Evolutionary conservation across 1,140 invertebrate genomes (phyloP).

Genomic region (Mactra quadrangularis): DNA sequence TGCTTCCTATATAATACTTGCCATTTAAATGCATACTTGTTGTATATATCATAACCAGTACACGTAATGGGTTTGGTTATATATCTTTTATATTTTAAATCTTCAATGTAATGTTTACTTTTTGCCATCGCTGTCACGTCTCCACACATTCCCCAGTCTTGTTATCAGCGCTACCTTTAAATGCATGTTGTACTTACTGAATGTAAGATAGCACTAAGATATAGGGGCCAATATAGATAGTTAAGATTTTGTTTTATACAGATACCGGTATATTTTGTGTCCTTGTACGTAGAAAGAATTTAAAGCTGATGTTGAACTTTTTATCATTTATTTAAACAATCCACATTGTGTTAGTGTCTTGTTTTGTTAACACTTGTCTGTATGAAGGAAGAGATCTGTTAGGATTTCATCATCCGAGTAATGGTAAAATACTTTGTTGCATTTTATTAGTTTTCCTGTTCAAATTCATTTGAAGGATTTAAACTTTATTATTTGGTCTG

Average conservation of each 20-base stretch:
- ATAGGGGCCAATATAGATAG: not conserved
- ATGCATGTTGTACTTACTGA: not conserved
- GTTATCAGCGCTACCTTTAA: constrained; percentile 15
- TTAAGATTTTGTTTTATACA: not conserved
- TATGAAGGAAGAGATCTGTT: too few relatives aligned
- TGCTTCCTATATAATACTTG: not conserved
- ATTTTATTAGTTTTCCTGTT: too few relatives aligned
- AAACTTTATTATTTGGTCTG: not conserved
- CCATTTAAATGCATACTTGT: constrained; percentile 18
- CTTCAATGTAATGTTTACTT: constrained; percentile 33
- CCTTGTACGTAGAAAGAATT: not conserved
- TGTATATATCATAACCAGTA: not conserved
- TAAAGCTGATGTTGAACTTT: not conserved
- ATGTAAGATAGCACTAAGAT: not conserved
- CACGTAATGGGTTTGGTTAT: not conserved
- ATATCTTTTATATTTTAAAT: too few relatives aligned
- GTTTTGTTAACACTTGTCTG: too few relatives aligned
- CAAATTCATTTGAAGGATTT: too few relatives aligned
- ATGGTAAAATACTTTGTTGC: too few relatives aligned
- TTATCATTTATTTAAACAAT: too few relatives aligned
- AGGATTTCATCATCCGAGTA: too few relatives aligned
- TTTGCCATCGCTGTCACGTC: constrained; percentile 2
- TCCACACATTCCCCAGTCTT: too few relatives aligned
- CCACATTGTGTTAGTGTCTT: too few relatives aligned
- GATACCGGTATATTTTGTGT: not conserved